Conservation (phyloP, 2,888 invertebrate genomes). For the Branchellion lobata region DNA sequence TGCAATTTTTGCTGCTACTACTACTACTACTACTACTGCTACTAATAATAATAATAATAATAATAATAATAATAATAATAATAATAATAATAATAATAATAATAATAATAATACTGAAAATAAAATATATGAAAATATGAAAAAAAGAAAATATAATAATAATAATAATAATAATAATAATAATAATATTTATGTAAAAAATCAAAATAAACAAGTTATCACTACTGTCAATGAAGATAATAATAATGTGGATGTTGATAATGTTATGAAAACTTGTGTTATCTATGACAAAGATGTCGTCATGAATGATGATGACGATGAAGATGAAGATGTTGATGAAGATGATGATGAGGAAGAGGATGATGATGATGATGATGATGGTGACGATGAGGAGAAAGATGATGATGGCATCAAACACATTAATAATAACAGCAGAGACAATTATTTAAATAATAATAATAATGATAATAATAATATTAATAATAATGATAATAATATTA, state of each 20-base stretch:
- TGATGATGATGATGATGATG: constrained; percentile 45
- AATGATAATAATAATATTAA: too few relatives aligned
- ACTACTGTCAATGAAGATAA: background rate
- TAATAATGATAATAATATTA: too few relatives aligned
- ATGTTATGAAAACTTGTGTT: background rate
- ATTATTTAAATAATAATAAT: background rate
- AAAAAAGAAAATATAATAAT: too few relatives aligned
- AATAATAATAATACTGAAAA: background rate
- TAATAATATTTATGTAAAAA: background rate
- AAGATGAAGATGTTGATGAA: constrained; percentile 14
- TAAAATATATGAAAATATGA: too few relatives aligned
- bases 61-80: background rate
- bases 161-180: background rate
- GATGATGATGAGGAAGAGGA: constrained; percentile 41
- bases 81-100: background rate
- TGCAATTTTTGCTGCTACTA: too few relatives aligned
- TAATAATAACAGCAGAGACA: background rate
- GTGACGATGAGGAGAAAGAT: constrained; percentile 42
- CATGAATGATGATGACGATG: background rate
- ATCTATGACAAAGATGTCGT: background rate
- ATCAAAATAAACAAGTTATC: background rate
- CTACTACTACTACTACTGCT: too few relatives aligned
- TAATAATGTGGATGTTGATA: background rate
- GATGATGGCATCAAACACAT: constrained; percentile 11
- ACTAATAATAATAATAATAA: too few relatives aligned